Percentiles rank a stretch among this genome's conserved stretches.
Evolutionary conservation across 2,797 vertebrate species (phyloP).

Genomic region (Hydrolagus colliei): DNA sequence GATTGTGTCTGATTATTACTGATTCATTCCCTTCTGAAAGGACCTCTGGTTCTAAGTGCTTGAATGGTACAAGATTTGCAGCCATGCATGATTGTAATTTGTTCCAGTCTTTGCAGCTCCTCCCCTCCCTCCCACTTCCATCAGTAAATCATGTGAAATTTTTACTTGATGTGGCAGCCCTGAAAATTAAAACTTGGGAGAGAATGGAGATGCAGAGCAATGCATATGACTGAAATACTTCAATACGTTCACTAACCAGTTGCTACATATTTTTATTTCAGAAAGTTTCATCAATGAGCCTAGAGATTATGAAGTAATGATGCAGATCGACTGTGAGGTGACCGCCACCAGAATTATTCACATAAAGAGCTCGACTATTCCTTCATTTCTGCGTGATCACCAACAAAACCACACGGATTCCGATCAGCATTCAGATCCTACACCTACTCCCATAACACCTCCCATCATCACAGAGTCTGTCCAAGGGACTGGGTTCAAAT

Average conservation of each 20-base stretch:
- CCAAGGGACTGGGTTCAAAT: constrained; percentile 7
- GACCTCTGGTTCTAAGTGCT: too few species aligned
- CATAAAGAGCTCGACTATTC: constrained; percentile 83
- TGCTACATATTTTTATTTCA: constrained; percentile 43
- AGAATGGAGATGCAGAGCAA: too few species aligned
- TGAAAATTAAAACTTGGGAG: too few species aligned
- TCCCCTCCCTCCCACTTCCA: too few species aligned
- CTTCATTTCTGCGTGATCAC: constrained; percentile 68
- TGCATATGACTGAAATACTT: too few species aligned
- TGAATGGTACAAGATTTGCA: too few species aligned
- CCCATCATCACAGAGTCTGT: constrained; percentile 61
- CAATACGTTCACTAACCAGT: neutral
- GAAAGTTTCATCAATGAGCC: constrained; percentile 81
- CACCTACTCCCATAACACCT: constrained; percentile 47
- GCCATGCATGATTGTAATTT: too few species aligned
- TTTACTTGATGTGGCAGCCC: too few species aligned
- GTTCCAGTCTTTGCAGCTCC: too few species aligned
- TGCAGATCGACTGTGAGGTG: constrained; percentile 97
- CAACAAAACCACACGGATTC: constrained; percentile 66
- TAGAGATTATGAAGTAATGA: constrained; percentile 87
- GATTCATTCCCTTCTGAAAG: too few species aligned
- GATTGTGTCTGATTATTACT: too few species aligned
- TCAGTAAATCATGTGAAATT: too few species aligned
- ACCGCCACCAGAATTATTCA: constrained; percentile 88
- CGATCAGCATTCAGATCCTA: constrained; percentile 61